A percentile compares a stretch with the other conserved stretches of the same genome.
Conservation (phyloP, 2,113 vertebrate species). For the Melanerpes aurifrons region DNA sequence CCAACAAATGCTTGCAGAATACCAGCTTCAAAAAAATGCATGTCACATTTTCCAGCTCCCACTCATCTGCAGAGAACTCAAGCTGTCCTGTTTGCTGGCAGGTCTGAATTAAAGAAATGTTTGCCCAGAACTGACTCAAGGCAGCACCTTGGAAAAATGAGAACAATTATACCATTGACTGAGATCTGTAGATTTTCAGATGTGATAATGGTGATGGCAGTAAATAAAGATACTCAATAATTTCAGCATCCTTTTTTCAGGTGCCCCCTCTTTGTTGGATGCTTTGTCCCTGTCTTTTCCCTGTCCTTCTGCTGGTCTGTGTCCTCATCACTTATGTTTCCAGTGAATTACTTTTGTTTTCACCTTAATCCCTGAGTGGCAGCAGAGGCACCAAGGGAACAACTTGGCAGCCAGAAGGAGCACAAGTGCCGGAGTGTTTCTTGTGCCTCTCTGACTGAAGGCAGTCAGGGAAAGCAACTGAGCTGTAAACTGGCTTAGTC, state of each 20-base stretch:
- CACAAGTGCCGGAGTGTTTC: fast-evolving
- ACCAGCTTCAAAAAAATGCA: neutral
- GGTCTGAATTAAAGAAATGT: neutral
- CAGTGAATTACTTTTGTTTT: neutral
- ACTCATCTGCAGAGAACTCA: neutral
- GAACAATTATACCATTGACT: neutral
- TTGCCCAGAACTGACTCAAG: neutral
- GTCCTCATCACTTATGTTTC: neutral
- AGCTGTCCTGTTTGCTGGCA: neutral
- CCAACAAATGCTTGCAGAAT: constrained; percentile 33
- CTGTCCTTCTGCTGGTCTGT: neutral
- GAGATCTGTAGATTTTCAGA: neutral
- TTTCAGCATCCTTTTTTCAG: neutral
- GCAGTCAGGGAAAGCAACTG: neutral
- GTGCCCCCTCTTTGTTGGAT: neutral
- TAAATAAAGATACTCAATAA: neutral
- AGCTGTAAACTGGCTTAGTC: neutral
- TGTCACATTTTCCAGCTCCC: neutral
- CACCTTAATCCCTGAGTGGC: too few relatives aligned
- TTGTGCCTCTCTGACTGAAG: neutral
- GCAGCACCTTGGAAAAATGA: neutral
- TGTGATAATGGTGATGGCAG: neutral
- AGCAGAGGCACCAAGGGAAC: neutral
- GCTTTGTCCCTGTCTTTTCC: neutral
- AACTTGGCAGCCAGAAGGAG: neutral